Percentiles rank a stretch among this genome's conserved stretches.
These are phyloP conservation scores for Erythrocercus mccallii DNA, from an alignment of 2,113 vertebrate genomes.

Conservation along the genomic window DNA sequence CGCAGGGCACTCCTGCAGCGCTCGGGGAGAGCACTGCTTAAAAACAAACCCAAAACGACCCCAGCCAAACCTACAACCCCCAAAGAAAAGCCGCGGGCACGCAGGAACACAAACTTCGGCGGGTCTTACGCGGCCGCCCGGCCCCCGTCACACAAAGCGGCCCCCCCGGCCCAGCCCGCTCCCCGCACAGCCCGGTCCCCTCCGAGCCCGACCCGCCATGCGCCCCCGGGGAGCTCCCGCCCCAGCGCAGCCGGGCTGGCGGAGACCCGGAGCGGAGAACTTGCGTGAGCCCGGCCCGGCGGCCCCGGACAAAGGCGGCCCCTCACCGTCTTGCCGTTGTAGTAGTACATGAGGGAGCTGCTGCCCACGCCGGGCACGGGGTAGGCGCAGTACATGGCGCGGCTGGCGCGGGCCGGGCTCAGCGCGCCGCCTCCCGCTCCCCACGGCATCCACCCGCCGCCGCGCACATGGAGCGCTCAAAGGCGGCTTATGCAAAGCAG, in stretches of 20 bases:
- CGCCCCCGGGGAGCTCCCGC: background rate
- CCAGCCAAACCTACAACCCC: background rate
- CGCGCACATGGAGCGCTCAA: slow-evolving; percentile 89
- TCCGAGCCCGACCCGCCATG: background rate
- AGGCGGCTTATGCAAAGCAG: slow-evolving; percentile 96
- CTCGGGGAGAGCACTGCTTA: too few relatives aligned
- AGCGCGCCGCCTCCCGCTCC: slow-evolving; percentile 73
- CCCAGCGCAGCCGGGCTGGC: background rate
- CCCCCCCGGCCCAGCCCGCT: background rate
- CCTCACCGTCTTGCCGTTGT: slow-evolving; percentile 98
- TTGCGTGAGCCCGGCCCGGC: background rate
- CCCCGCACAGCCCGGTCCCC: background rate
- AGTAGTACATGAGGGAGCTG: slow-evolving; percentile 98
- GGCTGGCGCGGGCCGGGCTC: slow-evolving; percentile 73
- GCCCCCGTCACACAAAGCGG: background rate
- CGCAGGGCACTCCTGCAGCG: background rate
- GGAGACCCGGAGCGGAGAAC: background rate
- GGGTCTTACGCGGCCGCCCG: background rate
- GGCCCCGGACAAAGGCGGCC: slow-evolving; percentile 60
- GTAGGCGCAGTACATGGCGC: slow-evolving; percentile 95
- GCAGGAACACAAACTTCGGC: background rate
- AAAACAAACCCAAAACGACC: background rate
- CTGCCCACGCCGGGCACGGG: slow-evolving; percentile 94
- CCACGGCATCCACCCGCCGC: slow-evolving; percentile 82
- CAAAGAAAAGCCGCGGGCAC: background rate